These are phyloP conservation scores for Aythya fuligula DNA, from an alignment of 2,797 vertebrate species.

Conservation along the genomic window DNA sequence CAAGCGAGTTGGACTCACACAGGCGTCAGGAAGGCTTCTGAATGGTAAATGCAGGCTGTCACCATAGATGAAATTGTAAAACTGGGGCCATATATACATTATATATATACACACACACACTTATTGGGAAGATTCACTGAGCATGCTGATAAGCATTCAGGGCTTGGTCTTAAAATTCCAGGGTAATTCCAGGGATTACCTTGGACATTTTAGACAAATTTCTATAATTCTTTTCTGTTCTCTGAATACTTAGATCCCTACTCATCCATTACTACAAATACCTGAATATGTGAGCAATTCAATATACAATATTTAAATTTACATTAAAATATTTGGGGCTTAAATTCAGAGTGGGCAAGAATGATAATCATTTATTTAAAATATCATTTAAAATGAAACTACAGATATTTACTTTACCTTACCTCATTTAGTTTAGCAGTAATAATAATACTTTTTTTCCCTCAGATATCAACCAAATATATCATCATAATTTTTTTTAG, in stretches of 20 bases:
- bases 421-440: not conserved
- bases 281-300: not conserved
- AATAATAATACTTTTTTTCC: not conserved
- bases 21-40: not conserved
- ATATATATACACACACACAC: not conserved
- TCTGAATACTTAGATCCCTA: not conserved
- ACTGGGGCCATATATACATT: not conserved
- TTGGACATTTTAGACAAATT: not conserved
- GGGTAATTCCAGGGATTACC: not conserved
- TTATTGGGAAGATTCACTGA: not conserved
- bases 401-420: not conserved
- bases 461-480: not conserved
- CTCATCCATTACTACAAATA: not conserved
- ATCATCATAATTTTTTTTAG: not conserved
- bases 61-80: not conserved
- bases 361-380: not conserved
- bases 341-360: not conserved
- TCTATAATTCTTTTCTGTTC: not conserved
- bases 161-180: not conserved
- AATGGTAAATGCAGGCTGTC: not conserved
- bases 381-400: not conserved
- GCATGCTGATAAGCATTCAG: not conserved
- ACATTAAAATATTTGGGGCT: not conserved
- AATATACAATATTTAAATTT: not conserved
- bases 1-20: not conserved